A percentile compares a stretch with the other conserved stretches of the same genome.
Evolutionary conservation across 2,113 vertebrate genomes (phyloP).

Genomic region (Ellobius talpinus): DNA sequence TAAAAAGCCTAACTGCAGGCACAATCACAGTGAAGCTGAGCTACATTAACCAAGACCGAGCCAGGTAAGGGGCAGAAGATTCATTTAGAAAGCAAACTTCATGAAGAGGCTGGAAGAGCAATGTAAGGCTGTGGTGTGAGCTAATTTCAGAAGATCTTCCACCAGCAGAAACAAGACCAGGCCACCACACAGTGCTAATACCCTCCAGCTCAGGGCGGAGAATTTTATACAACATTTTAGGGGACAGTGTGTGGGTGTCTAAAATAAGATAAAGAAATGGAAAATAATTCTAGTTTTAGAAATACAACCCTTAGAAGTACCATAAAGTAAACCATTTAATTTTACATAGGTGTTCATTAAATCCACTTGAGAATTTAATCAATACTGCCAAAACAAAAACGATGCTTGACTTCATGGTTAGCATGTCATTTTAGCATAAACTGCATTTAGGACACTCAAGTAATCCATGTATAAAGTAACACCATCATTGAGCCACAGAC

Average conservation of each 20-base stretch:
- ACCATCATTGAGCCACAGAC: slow-evolving; percentile 40
- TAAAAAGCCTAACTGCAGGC: slow-evolving; percentile 53
- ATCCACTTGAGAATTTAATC: slow-evolving; percentile 60
- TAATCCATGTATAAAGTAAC: slow-evolving; percentile 63
- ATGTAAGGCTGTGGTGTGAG: background rate
- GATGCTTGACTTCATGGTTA: slow-evolving; percentile 58
- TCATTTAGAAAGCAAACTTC: slow-evolving; percentile 32
- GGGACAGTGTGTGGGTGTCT: slow-evolving; percentile 7
- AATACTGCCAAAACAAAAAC: slow-evolving; percentile 74
- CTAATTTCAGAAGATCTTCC: slow-evolving; percentile 35
- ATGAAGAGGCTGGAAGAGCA: slow-evolving; percentile 30
- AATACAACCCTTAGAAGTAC: slow-evolving; percentile 48
- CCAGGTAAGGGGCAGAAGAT: slow-evolving; percentile 27
- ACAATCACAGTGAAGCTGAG: slow-evolving; percentile 22
- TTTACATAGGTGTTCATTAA: slow-evolving; percentile 66
- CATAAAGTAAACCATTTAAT: slow-evolving; percentile 60
- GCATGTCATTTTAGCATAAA: slow-evolving; percentile 66
- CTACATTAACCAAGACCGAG: background rate
- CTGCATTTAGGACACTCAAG: slow-evolving; percentile 24
- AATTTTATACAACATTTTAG: background rate
- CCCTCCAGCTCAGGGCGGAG: background rate
- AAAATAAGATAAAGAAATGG: slow-evolving; percentile 45
- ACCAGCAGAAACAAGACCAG: background rate
- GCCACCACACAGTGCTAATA: background rate
- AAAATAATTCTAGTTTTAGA: slow-evolving; percentile 65